Conservation (phyloP, 2,888 invertebrate species). For the Teleiodes luculella region DNA sequence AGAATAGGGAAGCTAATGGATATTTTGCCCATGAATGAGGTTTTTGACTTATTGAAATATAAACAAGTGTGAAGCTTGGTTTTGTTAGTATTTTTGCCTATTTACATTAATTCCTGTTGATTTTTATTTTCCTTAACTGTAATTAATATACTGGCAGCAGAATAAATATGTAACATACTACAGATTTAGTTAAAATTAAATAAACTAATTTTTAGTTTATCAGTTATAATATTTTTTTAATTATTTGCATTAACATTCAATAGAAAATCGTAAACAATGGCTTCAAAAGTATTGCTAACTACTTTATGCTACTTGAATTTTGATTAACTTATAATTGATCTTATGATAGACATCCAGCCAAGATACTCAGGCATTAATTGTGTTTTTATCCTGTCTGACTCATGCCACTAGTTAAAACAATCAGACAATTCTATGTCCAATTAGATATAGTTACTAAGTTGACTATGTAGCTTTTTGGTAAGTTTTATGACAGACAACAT, state of each 20-base stretch:
- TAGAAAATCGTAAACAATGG: too few species aligned
- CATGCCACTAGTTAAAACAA: slow-evolving; percentile 15
- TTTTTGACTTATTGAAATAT: neutral
- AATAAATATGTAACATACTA: too few species aligned
- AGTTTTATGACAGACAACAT: too few species aligned
- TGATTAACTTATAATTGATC: neutral
- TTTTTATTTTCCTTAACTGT: too few species aligned
- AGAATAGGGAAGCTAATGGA: slow-evolving; percentile 3
- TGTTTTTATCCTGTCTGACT: slow-evolving; percentile 8
- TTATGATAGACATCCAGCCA: neutral
- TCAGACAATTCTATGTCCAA: slow-evolving; percentile 14
- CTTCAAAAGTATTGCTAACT: neutral
- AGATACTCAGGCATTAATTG: slow-evolving; percentile 1
- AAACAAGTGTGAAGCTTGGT: neutral
- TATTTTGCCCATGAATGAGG: neutral
- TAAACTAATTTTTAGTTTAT: too few species aligned
- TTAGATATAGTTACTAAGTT: slow-evolving; percentile 6
- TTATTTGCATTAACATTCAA: too few species aligned
- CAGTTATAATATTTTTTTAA: too few species aligned
- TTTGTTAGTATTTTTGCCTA: too few species aligned
- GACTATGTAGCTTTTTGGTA: too few species aligned
- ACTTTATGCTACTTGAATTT: neutral
- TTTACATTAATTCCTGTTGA: neutral
- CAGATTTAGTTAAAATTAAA: too few species aligned
- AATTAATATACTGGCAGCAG: too few species aligned